These are phyloP conservation scores for Andrena praecox DNA, from an alignment of 2,888 invertebrate species.

Conservation along the genomic window DNA sequence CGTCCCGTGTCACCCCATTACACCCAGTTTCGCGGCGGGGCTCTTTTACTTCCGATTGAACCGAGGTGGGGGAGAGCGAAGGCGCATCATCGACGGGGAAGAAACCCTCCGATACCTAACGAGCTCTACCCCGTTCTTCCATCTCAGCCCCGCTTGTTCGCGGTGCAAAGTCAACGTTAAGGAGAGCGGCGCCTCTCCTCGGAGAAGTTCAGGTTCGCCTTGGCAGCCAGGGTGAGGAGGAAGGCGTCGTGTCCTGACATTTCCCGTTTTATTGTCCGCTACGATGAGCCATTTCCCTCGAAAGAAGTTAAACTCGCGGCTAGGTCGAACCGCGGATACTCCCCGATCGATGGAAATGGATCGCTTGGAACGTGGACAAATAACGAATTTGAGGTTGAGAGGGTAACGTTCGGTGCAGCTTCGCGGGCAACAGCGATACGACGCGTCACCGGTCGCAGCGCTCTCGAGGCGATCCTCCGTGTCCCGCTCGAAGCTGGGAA, in stretches of 20 bases:
- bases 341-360: constrained; percentile 38
- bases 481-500: too few relatives aligned
- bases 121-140: too few relatives aligned
- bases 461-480: too few relatives aligned
- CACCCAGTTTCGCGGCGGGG: background rate
- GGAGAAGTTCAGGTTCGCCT: constrained; percentile 11
- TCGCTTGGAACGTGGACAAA: constrained; percentile 37
- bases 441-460: too few relatives aligned
- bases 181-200: background rate
- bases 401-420: constrained; percentile 10
- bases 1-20: constrained; percentile 5
- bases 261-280: constrained; percentile 42
- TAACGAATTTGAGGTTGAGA: constrained; percentile 33
- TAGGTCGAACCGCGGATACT: constrained; percentile 16
- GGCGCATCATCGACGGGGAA: too few relatives aligned
- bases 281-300: constrained; percentile 5
- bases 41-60: background rate
- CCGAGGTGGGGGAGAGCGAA: background rate
- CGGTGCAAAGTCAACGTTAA: background rate
- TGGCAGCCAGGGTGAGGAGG: constrained; percentile 38
- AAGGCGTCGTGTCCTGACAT: constrained; percentile 14
- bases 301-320: constrained; percentile 57
- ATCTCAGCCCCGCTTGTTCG: background rate
- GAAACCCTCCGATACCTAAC: too few relatives aligned
- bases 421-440: background rate